Conservation (phyloP, 1,140 invertebrate species). For the Lordiphosa collinella region DNA sequence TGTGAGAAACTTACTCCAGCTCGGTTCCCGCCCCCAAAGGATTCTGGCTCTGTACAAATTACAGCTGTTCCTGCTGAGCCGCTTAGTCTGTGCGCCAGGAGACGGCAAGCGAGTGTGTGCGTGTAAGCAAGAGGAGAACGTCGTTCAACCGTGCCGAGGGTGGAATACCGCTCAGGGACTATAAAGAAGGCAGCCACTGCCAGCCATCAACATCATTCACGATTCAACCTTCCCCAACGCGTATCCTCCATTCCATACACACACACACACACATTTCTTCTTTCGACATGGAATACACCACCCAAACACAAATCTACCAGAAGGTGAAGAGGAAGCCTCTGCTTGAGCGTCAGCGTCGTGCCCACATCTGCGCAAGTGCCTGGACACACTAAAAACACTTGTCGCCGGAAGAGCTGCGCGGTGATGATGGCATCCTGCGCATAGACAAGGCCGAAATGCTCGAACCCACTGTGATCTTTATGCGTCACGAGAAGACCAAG, state of each 20-base stretch:
- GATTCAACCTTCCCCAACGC: constrained; percentile 56
- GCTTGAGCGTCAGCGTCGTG: constrained; percentile 95
- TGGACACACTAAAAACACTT: constrained; percentile 95
- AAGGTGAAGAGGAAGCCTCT: constrained; percentile 98
- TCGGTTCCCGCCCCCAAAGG: constrained; percentile 79
- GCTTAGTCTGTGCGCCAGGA: constrained; percentile 3
- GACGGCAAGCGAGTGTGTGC: constrained; percentile 17
- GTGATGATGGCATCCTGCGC: constrained; percentile 94
- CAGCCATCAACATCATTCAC: constrained; percentile 52
- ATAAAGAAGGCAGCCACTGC: constrained; percentile 45
- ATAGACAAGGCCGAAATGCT: constrained; percentile 98
- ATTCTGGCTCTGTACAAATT: constrained; percentile 52
- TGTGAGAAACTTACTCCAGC: constrained; percentile 79
- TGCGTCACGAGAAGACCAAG: constrained; percentile 86
- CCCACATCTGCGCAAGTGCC: constrained; percentile 95
- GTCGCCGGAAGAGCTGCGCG: constrained; percentile 93
- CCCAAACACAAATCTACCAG: constrained; percentile 93
- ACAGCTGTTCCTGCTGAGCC: constrained; percentile 57
- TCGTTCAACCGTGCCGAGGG: constrained; percentile 57
- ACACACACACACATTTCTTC: too few species aligned
- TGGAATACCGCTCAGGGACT: constrained; percentile 49
- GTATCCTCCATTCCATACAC: constrained; percentile 27
- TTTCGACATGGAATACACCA: constrained; percentile 79
- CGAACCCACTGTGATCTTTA: constrained; percentile 95
- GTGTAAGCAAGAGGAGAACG: constrained; percentile 13